Base-by-base conservation (phyloP, 2,888 invertebrate genomes). In the Gasteruption jaculator region DNA sequence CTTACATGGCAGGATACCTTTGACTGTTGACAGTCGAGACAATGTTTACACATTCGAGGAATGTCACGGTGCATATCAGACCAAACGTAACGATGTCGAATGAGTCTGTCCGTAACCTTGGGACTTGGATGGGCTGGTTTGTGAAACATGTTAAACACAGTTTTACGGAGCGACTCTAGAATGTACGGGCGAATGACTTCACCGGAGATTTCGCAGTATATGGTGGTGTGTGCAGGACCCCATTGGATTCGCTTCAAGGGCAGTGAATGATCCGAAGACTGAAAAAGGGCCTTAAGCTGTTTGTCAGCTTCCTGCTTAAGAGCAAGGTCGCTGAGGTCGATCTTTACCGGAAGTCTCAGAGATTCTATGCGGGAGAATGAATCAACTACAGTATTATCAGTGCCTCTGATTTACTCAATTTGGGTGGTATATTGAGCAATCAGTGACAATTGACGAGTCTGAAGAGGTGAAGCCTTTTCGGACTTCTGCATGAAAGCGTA, bases 161-260 rank as follows among this genome's bases (percentile, higher is more conserved):
- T 16, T 2, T 11, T 8, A 0, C 34, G 15, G 7, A 34, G 26
- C 10, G 10, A 5, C 4, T 6, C 20, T 3, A 36, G 36, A 4
- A 41, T 33, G 16, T 36, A 41, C 1, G 41, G 36, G 2, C 41
- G 18, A 5, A 41, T 29, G 1, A 2, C 7, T 11, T 36, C 35
- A 2, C 14, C 36, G 8, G 41, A 15, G n/a, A 36, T 29, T 8
- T 36, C 14, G 14, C 41, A 36, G 7, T 3, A 24, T 5, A 39
- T 18, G 1, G 4, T 6, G 5, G 20, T 33, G 20, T 5, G 30
- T n/a, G n/a, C n/a, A n/a, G n/a, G n/a, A n/a, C n/a, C n/a, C n/a
- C n/a, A n/a, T n/a, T n/a, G n/a, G n/a, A n/a, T n/a, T n/a, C n/a
- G n/a, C n/a, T n/a, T n/a, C n/a, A n/a, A n/a, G n/a, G n/a, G n/a